Base-by-base conservation (phyloP, 2,888 invertebrate species). In the Andrena dorsata region DNA sequence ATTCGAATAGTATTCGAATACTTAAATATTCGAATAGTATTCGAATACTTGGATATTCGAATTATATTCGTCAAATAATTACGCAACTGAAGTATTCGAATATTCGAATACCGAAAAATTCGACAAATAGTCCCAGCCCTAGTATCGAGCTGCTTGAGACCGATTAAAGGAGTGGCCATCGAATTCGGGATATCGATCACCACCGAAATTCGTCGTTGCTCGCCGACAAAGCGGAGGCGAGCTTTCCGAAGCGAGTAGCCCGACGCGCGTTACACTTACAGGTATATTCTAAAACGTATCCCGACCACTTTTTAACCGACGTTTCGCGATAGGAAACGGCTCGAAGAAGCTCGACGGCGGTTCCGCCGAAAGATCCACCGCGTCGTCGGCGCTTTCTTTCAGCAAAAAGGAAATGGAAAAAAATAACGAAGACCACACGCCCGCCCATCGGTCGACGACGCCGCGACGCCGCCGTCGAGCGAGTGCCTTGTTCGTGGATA, bases 401-500 rank as follows among this genome's bases (percentile, higher is more conserved):
- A 16, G 41, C 16, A 41, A 16, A 41, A 41, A 1, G 41, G 5
- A 41, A 16, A 41, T 4, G 16, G 5, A 5, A 16, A 13, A 41
- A 41, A 16, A 41, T 41, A 41, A 41, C 41, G 5, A 70, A 60
- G 51, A 47, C 47, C 35, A 63, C 51, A 16, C 41, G 64, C 68
- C 66, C 32, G 10, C 80, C 74, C 76, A 88, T 85, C 84, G 80
- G 83, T 82, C 80, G 78, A 73, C 80, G 82, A 79, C 82, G 16
- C 41, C 4, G 84, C 82, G 85, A 89, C 86, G 86, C 88, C 86
- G 88, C 88, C 90, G 90, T 91, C 90, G 90, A 91, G 90, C 93
- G 56, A 93, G 93, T 93, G 93, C 93, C 93, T 93, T 93, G 93
- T 93, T 91, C 91, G 89, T 90, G 90, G 88, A 90, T 91, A 91